Evolutionary conservation across 2,888 invertebrate genomes (phyloP).

Genomic region (Chrysolina haemoptera): DNA sequence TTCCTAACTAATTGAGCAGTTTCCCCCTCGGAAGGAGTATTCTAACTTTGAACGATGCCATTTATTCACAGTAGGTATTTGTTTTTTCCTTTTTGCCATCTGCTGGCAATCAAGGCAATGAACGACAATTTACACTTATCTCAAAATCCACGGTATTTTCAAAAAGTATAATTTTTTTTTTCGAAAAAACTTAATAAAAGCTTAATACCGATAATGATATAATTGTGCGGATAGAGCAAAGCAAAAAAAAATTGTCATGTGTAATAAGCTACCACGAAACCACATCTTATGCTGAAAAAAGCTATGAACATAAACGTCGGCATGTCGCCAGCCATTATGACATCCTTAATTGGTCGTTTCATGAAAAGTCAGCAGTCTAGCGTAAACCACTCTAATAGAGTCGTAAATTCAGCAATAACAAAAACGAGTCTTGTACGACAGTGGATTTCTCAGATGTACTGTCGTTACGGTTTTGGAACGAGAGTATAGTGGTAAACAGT

Average conservation of each 20-base stretch:
- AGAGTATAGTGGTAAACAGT: not conserved
- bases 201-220: not conserved
- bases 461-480: constrained; percentile 6
- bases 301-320: constrained; percentile 24
- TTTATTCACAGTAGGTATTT: too few relatives aligned
- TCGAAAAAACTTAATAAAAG: too few relatives aligned
- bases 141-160: too few relatives aligned
- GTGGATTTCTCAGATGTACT: constrained; percentile 41
- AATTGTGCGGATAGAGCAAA: not conserved
- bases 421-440: constrained; percentile 48
- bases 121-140: too few relatives aligned
- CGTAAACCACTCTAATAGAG: constrained; percentile 55
- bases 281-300: constrained; percentile 7
- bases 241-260: not conserved
- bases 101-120: too few relatives aligned
- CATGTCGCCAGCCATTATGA: constrained; percentile 37
- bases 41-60: too few relatives aligned
- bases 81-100: too few relatives aligned
- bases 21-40: too few relatives aligned
- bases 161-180: too few relatives aligned
- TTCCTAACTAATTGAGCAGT: too few relatives aligned
- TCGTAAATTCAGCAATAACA: constrained; percentile 54
- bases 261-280: constrained; percentile 2
- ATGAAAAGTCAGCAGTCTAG: constrained; percentile 48
- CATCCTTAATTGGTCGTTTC: constrained; percentile 57